Evolutionary conservation across 2,113 vertebrate species (phyloP), one percentile per base, ranked within the genome.

Genomic region (Ceyx margarethae): DNA sequence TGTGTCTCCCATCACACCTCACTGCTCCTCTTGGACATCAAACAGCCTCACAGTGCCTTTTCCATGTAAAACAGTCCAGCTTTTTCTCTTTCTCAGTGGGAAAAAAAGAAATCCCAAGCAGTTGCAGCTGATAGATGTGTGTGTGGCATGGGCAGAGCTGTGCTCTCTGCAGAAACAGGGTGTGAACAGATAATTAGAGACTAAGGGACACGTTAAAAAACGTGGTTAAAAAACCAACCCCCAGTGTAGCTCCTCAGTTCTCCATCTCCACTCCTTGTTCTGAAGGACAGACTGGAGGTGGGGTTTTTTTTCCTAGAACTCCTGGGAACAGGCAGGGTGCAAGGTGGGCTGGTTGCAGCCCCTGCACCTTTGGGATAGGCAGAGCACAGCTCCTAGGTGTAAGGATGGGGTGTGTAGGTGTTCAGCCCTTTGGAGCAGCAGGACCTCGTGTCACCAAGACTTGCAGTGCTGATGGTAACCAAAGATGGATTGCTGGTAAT

Each of bases 101-200:
- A 82, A 65, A 84, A 20, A 82, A 66, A 77, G 73, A 40, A 2
- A 54, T 8, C 15, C 31, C 65, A 51, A 53, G 9, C 54, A 92
- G 58, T 66, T 66, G 87, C 81, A 92, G 60, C 60, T 67, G 72
- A 37, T 91, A 31, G 56, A 8, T 76, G 71, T 76, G 58, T 87
- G 73, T 33, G 17, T 78, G 80, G 80, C 84, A 13, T 51, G 72
- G 58, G 58, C 76, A 69, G 74, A 79, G 81, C 25, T 94, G 81
- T 80, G 90, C 46, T 95, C 77, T 80, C 91, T 93, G 61, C 81
- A 93, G 85, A 91, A 90, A 88, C 18, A 86, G 76, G 61, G 93
- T 93, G 92, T 93, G 92, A 95, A 88, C 77, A 21, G 78, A 51
- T 88, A 90, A 95, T 95, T 94, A 94, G 86, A 95, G 90, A 45